phyloP scores from a whole-genome alignment of 2,113 vertebrate genomes.

The Mellivora capensis region DNA sequence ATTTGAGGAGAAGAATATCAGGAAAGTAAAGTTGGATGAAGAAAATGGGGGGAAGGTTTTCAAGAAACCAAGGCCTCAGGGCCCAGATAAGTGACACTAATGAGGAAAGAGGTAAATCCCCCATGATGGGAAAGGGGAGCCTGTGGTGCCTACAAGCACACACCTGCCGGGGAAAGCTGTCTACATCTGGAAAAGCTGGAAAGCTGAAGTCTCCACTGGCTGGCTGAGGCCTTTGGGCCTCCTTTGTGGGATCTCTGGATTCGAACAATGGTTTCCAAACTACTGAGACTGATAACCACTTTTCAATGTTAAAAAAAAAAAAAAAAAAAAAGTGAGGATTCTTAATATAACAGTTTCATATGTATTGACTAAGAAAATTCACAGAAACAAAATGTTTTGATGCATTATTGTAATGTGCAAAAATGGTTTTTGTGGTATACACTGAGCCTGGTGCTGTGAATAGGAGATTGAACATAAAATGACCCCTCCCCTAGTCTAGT shows the following conservation, averaged over 20 bases:
- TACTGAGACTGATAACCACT: neutral
- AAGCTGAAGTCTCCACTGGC: neutral
- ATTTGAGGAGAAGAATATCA: neutral
- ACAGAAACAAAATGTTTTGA: neutral
- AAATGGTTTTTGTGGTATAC: neutral
- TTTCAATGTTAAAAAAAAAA: neutral
- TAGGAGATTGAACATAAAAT: neutral
- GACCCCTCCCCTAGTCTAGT: neutral
- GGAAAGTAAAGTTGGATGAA: constrained; percentile 12
- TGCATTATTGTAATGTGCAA: neutral
- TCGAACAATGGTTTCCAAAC: neutral
- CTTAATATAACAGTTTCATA: neutral
- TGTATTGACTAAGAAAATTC: neutral
- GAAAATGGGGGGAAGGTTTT: neutral
- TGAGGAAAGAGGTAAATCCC: neutral
- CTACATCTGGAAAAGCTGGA: too few relatives aligned
- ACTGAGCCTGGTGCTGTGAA: neutral
- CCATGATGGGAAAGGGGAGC: too few relatives aligned
- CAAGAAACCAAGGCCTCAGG: neutral
- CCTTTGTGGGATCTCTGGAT: neutral
- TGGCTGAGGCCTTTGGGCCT: neutral
- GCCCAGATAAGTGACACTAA: neutral
- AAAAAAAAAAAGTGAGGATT: neutral
- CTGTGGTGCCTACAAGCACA: neutral
- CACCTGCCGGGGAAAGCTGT: neutral